These are phyloP conservation scores for Etheostoma spectabile DNA, from an alignment of 2,113 vertebrate genomes.

Conservation along the genomic window DNA sequence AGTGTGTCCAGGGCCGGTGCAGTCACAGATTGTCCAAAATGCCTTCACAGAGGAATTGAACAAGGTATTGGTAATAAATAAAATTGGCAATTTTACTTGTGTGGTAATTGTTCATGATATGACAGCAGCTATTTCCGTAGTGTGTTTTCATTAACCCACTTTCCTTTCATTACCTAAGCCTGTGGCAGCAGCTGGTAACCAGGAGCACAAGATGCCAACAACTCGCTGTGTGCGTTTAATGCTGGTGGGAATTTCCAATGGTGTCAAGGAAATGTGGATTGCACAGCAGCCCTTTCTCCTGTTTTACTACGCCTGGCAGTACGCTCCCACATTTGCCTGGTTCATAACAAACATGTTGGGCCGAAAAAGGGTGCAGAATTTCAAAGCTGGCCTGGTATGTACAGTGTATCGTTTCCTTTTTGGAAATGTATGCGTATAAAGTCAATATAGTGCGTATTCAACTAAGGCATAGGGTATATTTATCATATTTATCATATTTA, in stretches of 20 bases:
- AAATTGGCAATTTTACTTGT: not conserved
- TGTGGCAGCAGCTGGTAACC: constrained; percentile 72
- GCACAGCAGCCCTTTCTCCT: constrained; percentile 89
- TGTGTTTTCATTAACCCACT: not conserved
- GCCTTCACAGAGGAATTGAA: constrained; percentile 87
- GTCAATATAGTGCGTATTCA: not conserved
- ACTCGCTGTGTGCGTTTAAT: constrained; percentile 90
- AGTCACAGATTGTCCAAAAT: constrained; percentile 92
- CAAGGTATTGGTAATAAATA: constrained; percentile 85
- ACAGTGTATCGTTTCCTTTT: not conserved
- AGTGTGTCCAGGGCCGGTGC: constrained; percentile 93
- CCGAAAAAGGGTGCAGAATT: constrained; percentile 90
- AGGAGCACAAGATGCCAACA: constrained; percentile 91
- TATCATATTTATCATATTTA: no score
- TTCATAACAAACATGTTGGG: constrained; percentile 84
- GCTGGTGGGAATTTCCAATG: constrained; percentile 88
- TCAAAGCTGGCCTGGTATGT: constrained; percentile 91
- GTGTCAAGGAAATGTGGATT: constrained; percentile 93
- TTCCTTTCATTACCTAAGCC: constrained; percentile 59
- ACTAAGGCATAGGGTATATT: not conserved
- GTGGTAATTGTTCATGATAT: not conserved
- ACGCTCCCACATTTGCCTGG: constrained; percentile 89
- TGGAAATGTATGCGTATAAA: not conserved
- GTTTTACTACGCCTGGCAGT: constrained; percentile 91
- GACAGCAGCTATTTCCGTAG: not conserved